Conservation (phyloP, 64 coral and sea anemone genomes). For the Porites australiensis region DNA sequence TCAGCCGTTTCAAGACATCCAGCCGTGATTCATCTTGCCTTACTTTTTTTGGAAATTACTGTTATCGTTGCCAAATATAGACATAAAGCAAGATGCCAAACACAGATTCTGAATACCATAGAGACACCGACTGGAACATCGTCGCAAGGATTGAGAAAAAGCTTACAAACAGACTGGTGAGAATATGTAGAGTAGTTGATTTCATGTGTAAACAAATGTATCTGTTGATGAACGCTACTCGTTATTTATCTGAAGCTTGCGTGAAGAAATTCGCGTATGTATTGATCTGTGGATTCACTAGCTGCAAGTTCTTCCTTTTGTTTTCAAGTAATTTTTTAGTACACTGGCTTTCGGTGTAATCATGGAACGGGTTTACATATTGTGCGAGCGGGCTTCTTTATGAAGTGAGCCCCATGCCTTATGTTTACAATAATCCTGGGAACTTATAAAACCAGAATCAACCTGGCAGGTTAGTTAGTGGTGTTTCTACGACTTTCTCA, state of each 20-base stretch:
- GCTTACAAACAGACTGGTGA: neutral
- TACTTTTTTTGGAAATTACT: too few species aligned
- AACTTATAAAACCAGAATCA: neutral
- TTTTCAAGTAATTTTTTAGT: neutral
- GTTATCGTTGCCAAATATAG: neutral
- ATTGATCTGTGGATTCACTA: neutral
- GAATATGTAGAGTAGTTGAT: slow-evolving; percentile 7
- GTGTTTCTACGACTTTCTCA: neutral
- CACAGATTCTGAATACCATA: slow-evolving; percentile 13
- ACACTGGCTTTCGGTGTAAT: neutral
- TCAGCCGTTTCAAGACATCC: too few species aligned
- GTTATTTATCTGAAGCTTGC: too few species aligned
- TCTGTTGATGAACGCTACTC: neutral
- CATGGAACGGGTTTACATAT: neutral
- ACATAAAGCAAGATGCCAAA: neutral
- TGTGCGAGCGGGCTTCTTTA: neutral
- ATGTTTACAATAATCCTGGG: neutral
- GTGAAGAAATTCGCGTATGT: too few species aligned
- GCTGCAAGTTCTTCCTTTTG: neutral
- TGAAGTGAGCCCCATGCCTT: neutral
- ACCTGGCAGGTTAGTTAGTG: neutral
- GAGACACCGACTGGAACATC: neutral
- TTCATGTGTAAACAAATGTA: slow-evolving; percentile 16
- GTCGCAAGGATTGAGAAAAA: neutral
- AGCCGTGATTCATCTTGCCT: too few species aligned